These are phyloP conservation scores for human DNA, from an alignment of 2,113 vertebrate genomes.

Conservation along the genomic window DNA sequence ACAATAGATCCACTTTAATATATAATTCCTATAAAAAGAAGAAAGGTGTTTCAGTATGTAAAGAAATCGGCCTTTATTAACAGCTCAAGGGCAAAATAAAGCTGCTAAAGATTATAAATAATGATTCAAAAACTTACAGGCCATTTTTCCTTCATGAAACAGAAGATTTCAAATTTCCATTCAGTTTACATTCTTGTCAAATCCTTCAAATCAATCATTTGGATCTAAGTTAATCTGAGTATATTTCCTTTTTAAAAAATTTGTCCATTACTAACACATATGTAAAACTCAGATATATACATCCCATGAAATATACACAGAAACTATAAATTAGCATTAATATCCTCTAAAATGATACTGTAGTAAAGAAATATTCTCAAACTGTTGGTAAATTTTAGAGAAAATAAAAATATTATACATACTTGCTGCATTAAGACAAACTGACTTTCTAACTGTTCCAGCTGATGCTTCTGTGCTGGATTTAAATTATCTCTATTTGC, in stretches of 20 bases:
- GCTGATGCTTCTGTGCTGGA: constrained; percentile 90
- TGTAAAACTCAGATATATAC: not conserved
- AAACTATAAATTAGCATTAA: not conserved
- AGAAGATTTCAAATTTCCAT: not conserved
- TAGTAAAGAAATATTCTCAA: not conserved
- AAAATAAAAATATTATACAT: constrained; percentile 54
- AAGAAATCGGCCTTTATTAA: not conserved
- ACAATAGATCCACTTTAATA: not conserved
- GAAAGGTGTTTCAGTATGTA: not conserved
- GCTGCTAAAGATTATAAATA: not conserved
- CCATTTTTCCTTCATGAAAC: not conserved
- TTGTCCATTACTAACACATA: not conserved
- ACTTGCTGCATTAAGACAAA: constrained; percentile 92
- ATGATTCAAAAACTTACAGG: not conserved
- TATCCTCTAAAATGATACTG: not conserved
- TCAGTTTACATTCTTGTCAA: not conserved
- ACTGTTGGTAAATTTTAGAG: not conserved
- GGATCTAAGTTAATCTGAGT: not conserved
- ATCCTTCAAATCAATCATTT: not conserved
- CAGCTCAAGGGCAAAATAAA: not conserved
- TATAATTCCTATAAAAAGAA: not conserved
- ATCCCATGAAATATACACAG: not conserved
- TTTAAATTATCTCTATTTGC: constrained; percentile 92
- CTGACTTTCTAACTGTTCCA: constrained; percentile 96
- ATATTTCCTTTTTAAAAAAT: not conserved